Evolutionary conservation across 2,113 vertebrate genomes (phyloP), one percentile per base, ranked within the genome.

Genomic region (Myocastor coypus): DNA sequence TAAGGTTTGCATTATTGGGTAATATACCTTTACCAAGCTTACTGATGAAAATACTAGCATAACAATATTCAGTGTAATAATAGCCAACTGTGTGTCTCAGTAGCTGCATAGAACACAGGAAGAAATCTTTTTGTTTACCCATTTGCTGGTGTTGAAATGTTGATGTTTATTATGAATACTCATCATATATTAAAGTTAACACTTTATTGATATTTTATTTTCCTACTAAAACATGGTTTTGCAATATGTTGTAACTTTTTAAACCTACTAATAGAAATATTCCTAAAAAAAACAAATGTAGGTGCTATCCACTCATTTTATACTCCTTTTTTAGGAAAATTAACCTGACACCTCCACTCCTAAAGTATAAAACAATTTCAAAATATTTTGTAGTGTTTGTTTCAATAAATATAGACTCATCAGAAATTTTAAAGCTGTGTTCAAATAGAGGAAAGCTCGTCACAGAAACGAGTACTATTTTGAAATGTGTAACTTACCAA

Each of bases 401-500:
- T 19, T 83, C 59, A 91, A 80, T 26, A 94, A 91, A 28, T 28
- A 86, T 11, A 87, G 30, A 2, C 26, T 63, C 13, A 81, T 28
- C 57, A 61, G 34, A 83, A 73, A 87, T 71, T 83, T 30, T 85
- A 61, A 11, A 73, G 22, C 2, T 91, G 7, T 92, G 40, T 75
- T 69, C 11, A 89, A 59, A 69, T 4, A 57, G 34, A 50, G 30
- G 50, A 83, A 83, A 40, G 9, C 20, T 50, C 14, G 86, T 7
- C 9, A 93, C n/a, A 46, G 3, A 69, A 94, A 84, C 13, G n/a
- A 95, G 20, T 85, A 85, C 69, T 63, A 82, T 83, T 83, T 89
- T 92, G 68, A 95, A 97, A 94, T 75, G 42, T 34, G 50, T n/a
- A 94, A 12, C 13, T 81, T 81, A 77, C 3, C 37, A 97, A 89